Evolutionary conservation across 2,797 vertebrate genomes (phyloP).

Genomic region (Lacerta bilineata): DNA sequence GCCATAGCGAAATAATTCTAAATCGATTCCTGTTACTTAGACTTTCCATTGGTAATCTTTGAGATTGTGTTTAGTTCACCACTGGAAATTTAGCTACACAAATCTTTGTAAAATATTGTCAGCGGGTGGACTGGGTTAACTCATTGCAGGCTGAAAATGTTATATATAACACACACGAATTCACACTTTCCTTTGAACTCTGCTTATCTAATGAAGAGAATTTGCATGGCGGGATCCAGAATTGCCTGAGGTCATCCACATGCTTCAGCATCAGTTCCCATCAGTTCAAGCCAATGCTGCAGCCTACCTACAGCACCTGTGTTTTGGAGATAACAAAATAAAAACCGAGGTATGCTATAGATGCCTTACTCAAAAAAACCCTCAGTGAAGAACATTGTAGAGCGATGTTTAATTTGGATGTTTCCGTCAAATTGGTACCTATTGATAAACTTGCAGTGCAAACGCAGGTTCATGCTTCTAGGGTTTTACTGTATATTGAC

Average conservation of each 20-base stretch:
- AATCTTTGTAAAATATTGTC: conserved; percentile 22
- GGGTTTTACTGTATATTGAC: neutral
- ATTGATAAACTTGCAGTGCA: neutral
- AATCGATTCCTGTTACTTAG: neutral
- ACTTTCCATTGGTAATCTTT: neutral
- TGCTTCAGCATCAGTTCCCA: conserved; percentile 98
- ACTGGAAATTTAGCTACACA: neutral
- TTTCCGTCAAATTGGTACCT: rapidly evolving
- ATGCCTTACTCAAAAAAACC: neutral
- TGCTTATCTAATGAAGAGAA: conserved; percentile 82
- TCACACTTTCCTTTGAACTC: conserved; percentile 20
- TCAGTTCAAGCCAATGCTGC: conserved; percentile 97
- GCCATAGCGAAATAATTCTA: neutral
- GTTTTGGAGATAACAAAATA: conserved; percentile 93
- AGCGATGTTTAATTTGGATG: neutral
- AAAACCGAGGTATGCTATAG: conserved; percentile 88
- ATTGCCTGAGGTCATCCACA: conserved; percentile 95
- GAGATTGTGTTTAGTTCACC: rapidly evolving
- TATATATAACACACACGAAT: neutral
- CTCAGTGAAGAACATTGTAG: neutral
- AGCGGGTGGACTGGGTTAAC: rapidly evolving
- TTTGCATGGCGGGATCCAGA: conserved; percentile 98
- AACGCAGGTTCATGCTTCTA: neutral
- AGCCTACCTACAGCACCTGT: conserved; percentile 97
- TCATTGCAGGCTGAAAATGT: neutral